A percentile compares a stretch with the other conserved stretches of the same genome.
phyloP scores from a whole-genome alignment of 2,888 invertebrate genomes.

The Volucella bombylans region DNA sequence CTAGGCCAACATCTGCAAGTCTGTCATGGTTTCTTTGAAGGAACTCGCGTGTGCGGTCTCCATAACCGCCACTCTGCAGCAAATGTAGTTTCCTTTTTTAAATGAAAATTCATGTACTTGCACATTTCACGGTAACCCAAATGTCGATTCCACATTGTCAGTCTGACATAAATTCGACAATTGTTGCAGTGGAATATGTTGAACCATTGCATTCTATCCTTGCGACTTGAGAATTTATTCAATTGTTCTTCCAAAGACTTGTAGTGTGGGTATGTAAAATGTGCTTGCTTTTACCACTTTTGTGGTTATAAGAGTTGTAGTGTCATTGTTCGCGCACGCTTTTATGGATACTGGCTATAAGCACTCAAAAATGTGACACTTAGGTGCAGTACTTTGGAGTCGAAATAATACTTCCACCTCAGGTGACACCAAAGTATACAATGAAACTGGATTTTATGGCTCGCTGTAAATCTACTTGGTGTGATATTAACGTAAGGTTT shows the following conservation, averaged over 20 bases:
- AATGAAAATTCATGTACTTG: conserved; percentile 23
- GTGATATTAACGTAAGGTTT: too few species aligned
- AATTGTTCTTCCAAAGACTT: conserved; percentile 4
- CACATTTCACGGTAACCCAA: not conserved
- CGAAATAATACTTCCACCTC: too few species aligned
- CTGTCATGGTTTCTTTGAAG: conserved; percentile 23
- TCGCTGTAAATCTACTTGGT: too few species aligned
- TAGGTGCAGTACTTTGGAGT: too few species aligned
- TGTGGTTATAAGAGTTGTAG: not conserved
- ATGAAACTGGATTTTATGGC: too few species aligned
- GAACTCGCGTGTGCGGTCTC: not conserved
- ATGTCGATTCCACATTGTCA: conserved; percentile 5
- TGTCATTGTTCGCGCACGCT: too few species aligned
- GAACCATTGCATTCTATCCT: conserved; percentile 6
- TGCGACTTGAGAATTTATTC: conserved; percentile 1
- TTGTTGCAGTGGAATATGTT: conserved; percentile 10
- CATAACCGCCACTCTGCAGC: not conserved
- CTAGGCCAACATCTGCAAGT: conserved; percentile 23
- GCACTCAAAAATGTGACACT: too few species aligned
- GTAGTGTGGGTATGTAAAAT: not conserved
- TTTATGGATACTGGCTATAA: too few species aligned
- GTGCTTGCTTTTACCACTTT: not conserved
- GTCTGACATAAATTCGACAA: not conserved
- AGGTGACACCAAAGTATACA: too few species aligned
- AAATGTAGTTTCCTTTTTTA: conserved; percentile 18